Evolutionary conservation across 2,113 vertebrate genomes (phyloP), one percentile per base, ranked within the genome.

Genomic region (Apistogramma diplotaenia): DNA sequence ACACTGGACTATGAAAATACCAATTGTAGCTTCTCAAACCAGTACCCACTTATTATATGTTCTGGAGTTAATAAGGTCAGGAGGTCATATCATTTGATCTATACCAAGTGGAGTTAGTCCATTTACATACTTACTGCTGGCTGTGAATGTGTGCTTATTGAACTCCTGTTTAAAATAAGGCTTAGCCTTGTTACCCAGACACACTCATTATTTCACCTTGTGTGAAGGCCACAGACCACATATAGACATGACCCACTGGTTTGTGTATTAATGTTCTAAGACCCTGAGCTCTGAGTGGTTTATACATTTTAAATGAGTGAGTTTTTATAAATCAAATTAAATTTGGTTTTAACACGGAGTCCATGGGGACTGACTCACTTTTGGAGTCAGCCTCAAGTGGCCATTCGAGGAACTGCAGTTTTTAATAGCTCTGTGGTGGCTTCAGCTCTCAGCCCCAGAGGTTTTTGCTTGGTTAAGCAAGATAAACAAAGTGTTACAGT

Each of bases 401-500:
- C 10, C 65, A 51, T 51, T 29, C 49, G 18, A 51, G 10, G 65
- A 70, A 70, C 43, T 51, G 10, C 25, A 51, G 7, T 51, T 65
- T 51, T 51, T n/a, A 31, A 31, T 70, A 70, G 25, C 23, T 67
- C 23, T 67, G 23, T 27, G 23, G 23, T 7, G 62, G 40, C 62
- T 67, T 19, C 43, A 70, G 49, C 51, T 70, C 6, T 70, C 29
- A 29, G 43, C 43, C 65, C 25, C 51, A 25, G 43, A 70, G 23
- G 10, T 70, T 70, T 70, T 70, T 70, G 43, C 43, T 70, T 51
- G 65, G 25, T 31, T 70, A 70, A 70, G 65, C 51, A 40, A 70
- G 65, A 51, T 70, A 49, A 46, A 46, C 43, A 49, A 49, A 51
- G 25, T 51, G 43, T 70, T 70, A 29, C 16, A 51, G 65, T 51